Conservation (phyloP, 2,888 invertebrate species). For the Coenonympha glycerion region DNA sequence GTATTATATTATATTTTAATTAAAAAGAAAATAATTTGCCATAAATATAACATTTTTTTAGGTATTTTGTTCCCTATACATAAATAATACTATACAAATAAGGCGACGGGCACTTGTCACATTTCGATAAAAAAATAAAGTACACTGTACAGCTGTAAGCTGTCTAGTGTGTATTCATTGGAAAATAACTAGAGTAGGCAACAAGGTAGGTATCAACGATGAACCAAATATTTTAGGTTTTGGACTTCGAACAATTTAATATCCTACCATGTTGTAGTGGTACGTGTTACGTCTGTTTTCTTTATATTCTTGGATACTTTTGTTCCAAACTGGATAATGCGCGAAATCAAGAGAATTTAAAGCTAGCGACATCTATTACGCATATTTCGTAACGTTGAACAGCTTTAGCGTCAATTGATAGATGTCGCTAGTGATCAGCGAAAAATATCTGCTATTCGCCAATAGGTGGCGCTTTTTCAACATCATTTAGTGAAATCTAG, state of each 20-base stretch:
- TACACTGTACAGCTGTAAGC: no score
- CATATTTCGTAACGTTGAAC: background rate
- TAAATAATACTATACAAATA: constrained; percentile 19
- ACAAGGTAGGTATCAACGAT: constrained; percentile 47
- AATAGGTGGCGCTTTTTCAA: constrained; percentile 1
- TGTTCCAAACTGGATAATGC: background rate
- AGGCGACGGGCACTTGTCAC: constrained; percentile 46
- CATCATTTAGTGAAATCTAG: background rate
- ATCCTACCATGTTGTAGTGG: constrained; percentile 24
- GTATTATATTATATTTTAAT: no score
- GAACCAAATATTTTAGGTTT: constrained; percentile 17
- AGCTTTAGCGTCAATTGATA: no score
- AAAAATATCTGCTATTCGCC: background rate
- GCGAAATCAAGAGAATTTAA: background rate
- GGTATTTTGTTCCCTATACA: background rate
- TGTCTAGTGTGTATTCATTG: background rate
- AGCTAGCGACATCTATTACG: background rate
- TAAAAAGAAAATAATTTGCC: background rate
- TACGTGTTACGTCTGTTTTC: background rate
- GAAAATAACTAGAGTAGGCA: constrained; percentile 17
- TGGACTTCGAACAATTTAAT: constrained; percentile 28
- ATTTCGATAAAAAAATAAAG: constrained; percentile 45
- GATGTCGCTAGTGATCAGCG: background rate
- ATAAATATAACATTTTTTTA: background rate
- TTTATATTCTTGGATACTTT: background rate